Base-by-base conservation (phyloP, 2,113 vertebrate genomes). In the Sitta europaea region DNA sequence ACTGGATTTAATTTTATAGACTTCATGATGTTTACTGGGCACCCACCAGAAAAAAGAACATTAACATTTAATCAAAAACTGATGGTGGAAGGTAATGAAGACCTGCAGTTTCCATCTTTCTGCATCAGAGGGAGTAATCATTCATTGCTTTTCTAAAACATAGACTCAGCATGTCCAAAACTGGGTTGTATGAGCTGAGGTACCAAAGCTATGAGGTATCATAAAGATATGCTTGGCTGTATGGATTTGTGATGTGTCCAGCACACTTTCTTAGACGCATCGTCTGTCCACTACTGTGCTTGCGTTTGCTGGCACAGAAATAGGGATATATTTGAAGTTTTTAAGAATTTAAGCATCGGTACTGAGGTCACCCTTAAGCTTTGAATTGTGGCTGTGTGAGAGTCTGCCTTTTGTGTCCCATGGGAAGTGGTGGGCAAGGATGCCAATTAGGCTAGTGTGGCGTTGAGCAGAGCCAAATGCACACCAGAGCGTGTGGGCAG, bases 361-460 rank as follows among this genome's bases (percentile, higher is more conserved):
- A 10, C 10, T 68, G 31, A 86, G 73, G 43, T 58, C 12, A n/a
- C 4, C 19, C 17, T 50, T 28, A n/a, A 55, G 22, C 7, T 14
- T 53, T 58, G 33, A 6, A 45, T 81, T 48, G 31, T 24, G 31
- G 8, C 19, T 43, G 12, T 71, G 28, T 1, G 4, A n/a, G 15
- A 31, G 4, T 43, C 28, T 57, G n/a, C 14, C 31, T 65, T 45
- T 73, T 72, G 57, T 42, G 51, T 43, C 15, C 29, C 3, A 0
- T 15, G 70, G 25, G 22, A 55, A 55, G 22, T 2, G 3, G 4
- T 40, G 7, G 1, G 2, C 24, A 19, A 53, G 17, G 28, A 25
- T 48, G 11, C 5, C 74, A 63, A 0, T 3, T 33, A 3, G 14
- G 15, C 12, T 80, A 3, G 0, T 25, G 12, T 10, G 50, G 27